phyloP scores from a whole-genome alignment of 2,888 invertebrate species.

The Yponomeuta malinellus region DNA sequence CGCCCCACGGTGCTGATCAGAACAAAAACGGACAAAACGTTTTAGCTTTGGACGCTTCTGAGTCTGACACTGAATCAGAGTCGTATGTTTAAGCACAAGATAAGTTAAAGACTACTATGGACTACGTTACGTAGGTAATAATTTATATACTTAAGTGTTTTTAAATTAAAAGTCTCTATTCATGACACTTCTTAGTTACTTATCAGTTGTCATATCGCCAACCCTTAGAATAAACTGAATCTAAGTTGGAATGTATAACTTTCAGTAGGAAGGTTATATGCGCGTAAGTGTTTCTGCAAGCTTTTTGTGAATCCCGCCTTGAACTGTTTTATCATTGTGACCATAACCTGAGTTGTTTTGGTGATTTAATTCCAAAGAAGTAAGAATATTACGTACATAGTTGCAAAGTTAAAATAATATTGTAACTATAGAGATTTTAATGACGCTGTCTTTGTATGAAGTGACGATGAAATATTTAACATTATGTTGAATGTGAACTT shows the following conservation, averaged over 20 bases:
- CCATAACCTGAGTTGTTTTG: constrained; percentile 69
- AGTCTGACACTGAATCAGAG: constrained; percentile 71
- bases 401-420: constrained; percentile 44
- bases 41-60: constrained; percentile 62
- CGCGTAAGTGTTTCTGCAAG: neutral
- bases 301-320: constrained; percentile 53
- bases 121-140: constrained; percentile 3
- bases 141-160: neutral
- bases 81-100: constrained; percentile 59
- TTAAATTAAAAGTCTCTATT: constrained; percentile 6
- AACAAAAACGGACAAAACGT: constrained; percentile 51
- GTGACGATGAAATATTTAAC: neutral
- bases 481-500: neutral
- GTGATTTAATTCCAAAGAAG: constrained; percentile 75
- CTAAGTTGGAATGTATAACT: neutral
- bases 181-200: constrained; percentile 6
- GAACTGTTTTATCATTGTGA: constrained; percentile 58
- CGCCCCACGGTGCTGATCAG: constrained; percentile 43
- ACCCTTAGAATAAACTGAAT: neutral
- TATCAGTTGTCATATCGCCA: neutral
- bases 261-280: neutral
- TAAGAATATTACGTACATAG: constrained; percentile 53
- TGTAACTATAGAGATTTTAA: constrained; percentile 10
- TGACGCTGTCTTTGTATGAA: neutral
- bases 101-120: constrained; percentile 9